Evolutionary conservation across 1,140 invertebrate genomes (phyloP).

Genomic region (Dinothrombium tinctorium): DNA sequence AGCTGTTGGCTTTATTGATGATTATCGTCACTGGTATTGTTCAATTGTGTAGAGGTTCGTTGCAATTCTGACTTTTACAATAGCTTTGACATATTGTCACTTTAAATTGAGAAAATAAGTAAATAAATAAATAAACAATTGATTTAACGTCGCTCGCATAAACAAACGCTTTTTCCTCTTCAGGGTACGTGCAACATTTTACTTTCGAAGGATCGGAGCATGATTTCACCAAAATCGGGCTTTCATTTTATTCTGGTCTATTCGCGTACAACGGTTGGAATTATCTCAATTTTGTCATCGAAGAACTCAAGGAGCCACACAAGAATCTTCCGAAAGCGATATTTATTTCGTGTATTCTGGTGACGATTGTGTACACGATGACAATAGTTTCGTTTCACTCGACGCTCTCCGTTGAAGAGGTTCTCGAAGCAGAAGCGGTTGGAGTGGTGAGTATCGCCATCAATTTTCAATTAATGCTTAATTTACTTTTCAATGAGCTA

Average conservation of each 20-base stretch:
- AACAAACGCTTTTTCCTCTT: too few species aligned
- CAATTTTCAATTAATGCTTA: background rate
- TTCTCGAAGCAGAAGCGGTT: constrained; percentile 79
- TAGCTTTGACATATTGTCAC: too few species aligned
- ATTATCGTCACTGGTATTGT: constrained; percentile 75
- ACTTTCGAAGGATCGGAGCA: constrained; percentile 62
- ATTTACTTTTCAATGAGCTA: background rate
- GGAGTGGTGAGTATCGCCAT: constrained; percentile 47
- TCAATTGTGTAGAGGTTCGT: constrained; percentile 44
- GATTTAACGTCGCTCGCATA: too few species aligned
- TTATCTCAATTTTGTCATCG: constrained; percentile 92
- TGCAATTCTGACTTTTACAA: too few species aligned
- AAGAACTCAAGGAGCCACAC: constrained; percentile 88
- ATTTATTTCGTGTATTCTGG: constrained; percentile 72
- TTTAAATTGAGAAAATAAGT: too few species aligned
- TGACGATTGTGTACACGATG: constrained; percentile 80
- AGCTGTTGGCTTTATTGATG: constrained; percentile 68
- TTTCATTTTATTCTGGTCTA: constrained; percentile 94
- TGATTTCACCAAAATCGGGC: constrained; percentile 64
- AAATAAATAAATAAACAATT: too few species aligned
- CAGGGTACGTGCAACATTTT: constrained; percentile 73
- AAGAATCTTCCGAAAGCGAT: constrained; percentile 89
- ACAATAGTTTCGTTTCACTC: constrained; percentile 94
- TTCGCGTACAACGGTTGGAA: constrained; percentile 99
- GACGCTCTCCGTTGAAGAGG: constrained; percentile 55